Evolutionary conservation across 2,113 vertebrate genomes (phyloP), one percentile per base, ranked within the genome.

Genomic region (Nettapus auritus): DNA sequence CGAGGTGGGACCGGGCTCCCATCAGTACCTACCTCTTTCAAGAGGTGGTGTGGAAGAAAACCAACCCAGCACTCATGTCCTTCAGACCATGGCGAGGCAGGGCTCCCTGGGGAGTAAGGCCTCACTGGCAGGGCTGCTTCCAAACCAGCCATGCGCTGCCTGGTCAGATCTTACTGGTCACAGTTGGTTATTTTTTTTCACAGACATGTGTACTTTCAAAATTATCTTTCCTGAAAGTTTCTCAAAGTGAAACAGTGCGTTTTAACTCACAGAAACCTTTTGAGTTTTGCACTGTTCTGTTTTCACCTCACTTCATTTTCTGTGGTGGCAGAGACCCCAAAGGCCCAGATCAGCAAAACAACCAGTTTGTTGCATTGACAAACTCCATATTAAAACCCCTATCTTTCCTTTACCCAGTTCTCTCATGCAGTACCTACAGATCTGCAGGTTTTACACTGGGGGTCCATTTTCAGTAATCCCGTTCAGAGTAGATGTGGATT

Each of bases 241-340:
- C 84, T 87, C 93, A 94, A 40, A 95, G 55, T 19, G 89, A 95
- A 96, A 86, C 62, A n/a, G 69, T 29, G 56, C 57, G 77, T 36
- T 95, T 85, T 80, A 85, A 82, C 36, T 74, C 85, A 88, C 36
- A 70, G 89, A 56, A 96, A 56, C 82, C 20, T 73, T 60, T 40
- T 52, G 38, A 6, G 71, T 17, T 88, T 89, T 50, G 5, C 44
- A 46, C 36, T 42, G 57, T 40, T 82, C 53, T 62, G 33, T 62
- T 88, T 79, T 57, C 53, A 66, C 31, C 44, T 92, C 86, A 67
- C 38, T 60, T 71, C 14, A 7, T 68, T 55, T 68, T 74, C 87
- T 29, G 11, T 14, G 46, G 73, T 21, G 13, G 68, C 26, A 21
- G 33, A 78, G 19, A 84, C 64, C 10, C 80, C 33, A 28, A 48